A percentile compares a stretch with the other conserved stretches of the same genome.
phyloP scores from a whole-genome alignment of 2,888 invertebrate genomes.

The Drosophila austrosaltans region DNA sequence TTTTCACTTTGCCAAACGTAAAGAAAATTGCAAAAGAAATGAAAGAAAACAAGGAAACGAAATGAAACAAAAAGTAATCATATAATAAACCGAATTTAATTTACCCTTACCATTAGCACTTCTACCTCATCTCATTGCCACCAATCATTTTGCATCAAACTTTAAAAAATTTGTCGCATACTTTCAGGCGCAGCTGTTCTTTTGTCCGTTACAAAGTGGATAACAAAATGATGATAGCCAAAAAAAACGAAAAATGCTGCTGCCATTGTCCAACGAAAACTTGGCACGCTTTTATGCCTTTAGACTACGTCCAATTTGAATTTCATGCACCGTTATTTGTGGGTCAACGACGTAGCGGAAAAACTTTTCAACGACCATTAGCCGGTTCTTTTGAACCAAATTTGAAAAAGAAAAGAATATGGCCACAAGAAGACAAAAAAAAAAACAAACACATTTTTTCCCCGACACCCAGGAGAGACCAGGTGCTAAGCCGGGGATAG shows the following conservation, averaged over 20 bases:
- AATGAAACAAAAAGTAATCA: conserved; percentile 9
- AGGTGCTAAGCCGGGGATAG: conserved; percentile 49
- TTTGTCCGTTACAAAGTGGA: not conserved
- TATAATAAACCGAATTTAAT: not conserved
- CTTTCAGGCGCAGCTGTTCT: not conserved
- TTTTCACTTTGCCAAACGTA: conserved; percentile 72
- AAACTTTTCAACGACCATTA: conserved; percentile 65
- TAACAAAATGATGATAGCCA: conserved; percentile 11
- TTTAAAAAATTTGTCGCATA: not conserved
- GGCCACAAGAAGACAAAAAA: not conserved
- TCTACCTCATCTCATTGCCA: not conserved
- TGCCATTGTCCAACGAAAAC: conserved; percentile 29
- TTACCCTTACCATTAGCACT: not conserved
- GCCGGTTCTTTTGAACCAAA: conserved; percentile 45
- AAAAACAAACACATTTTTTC: conserved; percentile 22
- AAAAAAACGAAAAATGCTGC: conserved; percentile 31
- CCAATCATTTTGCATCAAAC: not conserved
- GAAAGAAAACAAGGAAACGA: conserved; percentile 37
- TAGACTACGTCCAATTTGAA: conserved; percentile 33
- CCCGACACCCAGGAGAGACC: conserved; percentile 17
- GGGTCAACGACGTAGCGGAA: conserved; percentile 49
- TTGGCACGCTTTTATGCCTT: conserved; percentile 20
- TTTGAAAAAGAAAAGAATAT: conserved; percentile 39
- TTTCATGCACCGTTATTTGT: conserved; percentile 46
- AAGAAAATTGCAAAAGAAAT: conserved; percentile 54